Conservation (phyloP, 2,113 vertebrate genomes). For the Noctilio leporinus region DNA sequence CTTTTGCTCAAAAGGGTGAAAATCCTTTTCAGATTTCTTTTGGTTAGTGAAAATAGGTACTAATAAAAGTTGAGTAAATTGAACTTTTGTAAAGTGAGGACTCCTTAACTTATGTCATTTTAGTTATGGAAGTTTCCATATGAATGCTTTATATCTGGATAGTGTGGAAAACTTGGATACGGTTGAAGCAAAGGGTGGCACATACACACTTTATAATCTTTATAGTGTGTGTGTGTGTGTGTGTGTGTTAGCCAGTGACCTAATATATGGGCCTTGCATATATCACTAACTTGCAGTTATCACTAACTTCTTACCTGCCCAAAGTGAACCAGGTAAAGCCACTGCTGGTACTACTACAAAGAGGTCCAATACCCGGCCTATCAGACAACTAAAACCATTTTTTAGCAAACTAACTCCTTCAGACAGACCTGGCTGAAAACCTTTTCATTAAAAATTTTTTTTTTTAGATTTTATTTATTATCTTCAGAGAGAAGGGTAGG, state of each 20-base stretch:
- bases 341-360: conserved; percentile 42
- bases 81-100: neutral
- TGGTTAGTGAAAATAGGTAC: neutral
- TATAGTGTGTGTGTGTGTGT: neutral
- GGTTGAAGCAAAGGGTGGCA: conserved; percentile 63
- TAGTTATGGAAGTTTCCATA: neutral
- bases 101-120: neutral
- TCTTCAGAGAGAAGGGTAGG: too few species aligned
- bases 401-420: neutral
- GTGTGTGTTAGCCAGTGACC: conserved; percentile 69
- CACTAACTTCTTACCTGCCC: conserved; percentile 21
- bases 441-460: too few species aligned
- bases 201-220: conserved; percentile 47
- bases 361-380: conserved; percentile 31
- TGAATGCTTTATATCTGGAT: too few species aligned
- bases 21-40: neutral
- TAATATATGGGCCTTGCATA: conserved; percentile 81
- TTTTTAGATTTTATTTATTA: too few species aligned
- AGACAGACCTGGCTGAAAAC: conserved; percentile 29
- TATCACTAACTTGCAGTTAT: too few species aligned
- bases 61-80: neutral
- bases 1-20: neutral
- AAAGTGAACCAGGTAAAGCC: conserved; percentile 40
- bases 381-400: neutral
- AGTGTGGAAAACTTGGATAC: neutral